Percentiles rank a stretch among this genome's conserved stretches.
phyloP scores from a whole-genome alignment of 2,797 vertebrate genomes.

The Melanotaenia trifasciata region DNA sequence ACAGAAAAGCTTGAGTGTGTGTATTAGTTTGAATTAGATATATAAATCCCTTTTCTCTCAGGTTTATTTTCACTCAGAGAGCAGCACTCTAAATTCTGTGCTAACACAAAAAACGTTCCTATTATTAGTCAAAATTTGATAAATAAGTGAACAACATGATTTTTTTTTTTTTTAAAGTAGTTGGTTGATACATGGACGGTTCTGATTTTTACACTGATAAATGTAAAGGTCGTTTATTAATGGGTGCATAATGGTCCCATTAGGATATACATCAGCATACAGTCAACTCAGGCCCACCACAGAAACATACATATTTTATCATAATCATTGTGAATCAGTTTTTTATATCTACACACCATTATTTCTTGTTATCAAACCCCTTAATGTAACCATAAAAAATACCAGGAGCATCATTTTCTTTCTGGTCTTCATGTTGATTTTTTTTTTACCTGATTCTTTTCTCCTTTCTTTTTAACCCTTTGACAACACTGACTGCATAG shows the following conservation, averaged over 20 bases:
- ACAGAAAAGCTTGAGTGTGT: neutral
- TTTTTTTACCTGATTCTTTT: neutral
- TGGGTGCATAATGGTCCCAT: neutral
- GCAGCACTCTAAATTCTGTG: neutral
- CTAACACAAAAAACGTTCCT: neutral
- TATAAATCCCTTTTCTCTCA: neutral
- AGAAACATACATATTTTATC: neutral
- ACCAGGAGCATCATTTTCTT: neutral
- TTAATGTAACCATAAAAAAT: constrained; percentile 5
- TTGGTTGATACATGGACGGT: neutral
- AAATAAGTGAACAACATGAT: neutral
- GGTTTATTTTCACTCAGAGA: constrained; percentile 1
- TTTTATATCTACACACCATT: neutral
- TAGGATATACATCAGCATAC: neutral
- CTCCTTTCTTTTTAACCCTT: neutral
- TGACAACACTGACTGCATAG: neutral
- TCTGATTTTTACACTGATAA: neutral
- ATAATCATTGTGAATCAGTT: neutral
- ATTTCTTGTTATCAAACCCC: neutral
- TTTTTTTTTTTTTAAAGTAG: neutral
- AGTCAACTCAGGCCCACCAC: neutral
- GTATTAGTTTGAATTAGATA: neutral
- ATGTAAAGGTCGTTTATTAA: neutral
- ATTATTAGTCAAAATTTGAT: neutral
- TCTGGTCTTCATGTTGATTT: neutral